Base-by-base conservation (phyloP, 2,888 invertebrate genomes). In the Rhyacophila evoluta region DNA sequence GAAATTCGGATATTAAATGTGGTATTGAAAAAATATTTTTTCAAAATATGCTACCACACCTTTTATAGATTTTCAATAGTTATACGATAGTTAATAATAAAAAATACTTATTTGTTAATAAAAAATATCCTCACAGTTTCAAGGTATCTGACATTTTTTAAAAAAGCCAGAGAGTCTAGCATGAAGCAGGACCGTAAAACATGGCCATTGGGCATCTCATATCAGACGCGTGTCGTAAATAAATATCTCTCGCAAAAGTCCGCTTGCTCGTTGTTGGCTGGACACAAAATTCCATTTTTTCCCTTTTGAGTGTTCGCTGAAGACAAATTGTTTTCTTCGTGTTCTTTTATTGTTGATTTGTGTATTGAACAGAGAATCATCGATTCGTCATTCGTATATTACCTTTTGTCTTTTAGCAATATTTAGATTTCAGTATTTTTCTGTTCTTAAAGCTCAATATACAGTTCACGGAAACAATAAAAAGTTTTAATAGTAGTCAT, bases 221-320 rank as follows among this genome's bases (percentile, higher is more conserved):
- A 79, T 79, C 79, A 79, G 79, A 69, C 77, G 76, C 79, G 75
- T 73, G 79, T 79, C 75, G 79, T 76, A 79, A 79, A 79, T 79
- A 79, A 79, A 79, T 76, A 79, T 79, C 76, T 79, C 28, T 33
- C 15, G 15, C 15, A 25, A 69, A 55, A 25, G 19, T 41, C 41
- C 15, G 38, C 38, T 19, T 12, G 19, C 55, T 2, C 29, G 29
- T 33, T 33, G 29, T 19, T 19, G 25, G 19, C 15, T 55, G 55
- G 19, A 10, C 55, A 55, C 55, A 55, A 19, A 55, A 55, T 19
- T 55, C 55, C 41, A 55, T 55, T 55, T 55, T 41, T 55, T 55
- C 10, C 55, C 55, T 55, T 55, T 55, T 55, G 55, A 55, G 19
- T 55, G 25, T 55, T 19, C 19, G 55, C 55, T 55, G 55, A 19